Evolutionary conservation across 2,888 invertebrate genomes (phyloP), one percentile per base, ranked within the genome.

Genomic region (Caenorhabditis sulstoni): DNA sequence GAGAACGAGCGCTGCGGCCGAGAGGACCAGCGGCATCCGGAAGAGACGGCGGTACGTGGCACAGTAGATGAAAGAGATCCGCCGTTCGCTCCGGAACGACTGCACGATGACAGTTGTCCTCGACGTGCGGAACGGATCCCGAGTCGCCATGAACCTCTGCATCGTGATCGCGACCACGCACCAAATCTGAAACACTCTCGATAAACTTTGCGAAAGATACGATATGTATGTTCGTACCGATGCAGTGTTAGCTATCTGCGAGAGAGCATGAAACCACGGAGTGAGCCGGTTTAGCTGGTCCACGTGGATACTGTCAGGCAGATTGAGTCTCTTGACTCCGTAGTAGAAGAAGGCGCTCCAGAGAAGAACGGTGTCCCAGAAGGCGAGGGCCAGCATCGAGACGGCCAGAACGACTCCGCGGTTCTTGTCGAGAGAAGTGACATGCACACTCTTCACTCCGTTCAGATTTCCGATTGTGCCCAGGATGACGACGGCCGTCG

Each of bases 311-410:
- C 44, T 45, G 5, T 20, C 39, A 1, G 58, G 52, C 9, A 65
- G 16, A 14, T 64, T 44, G 14, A 66, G 39, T 22, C 79, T 65
- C 64, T 86, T 87, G 61, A 85, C 58, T 16, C 87, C 87, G 64
- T 87, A 88, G 64, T 88, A 88, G 79, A 88, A 79, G 65, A 88
- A 85, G 1, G 88, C 87, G 55, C 84, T 85, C 86, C 88, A 87
- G 7, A 88, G 78, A 0, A 88, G 81, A 14, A 87, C 67, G 1
- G 87, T 88, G 76, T 88, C 88, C 88, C 88, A 88, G 57, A 88
- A 77, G 11, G 88, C 88, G n/a, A 88, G 70, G 11, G 85, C 82
- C 41, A 88, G 52, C 67, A 88, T 82, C 0, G 88, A 87, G 9
- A 88, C 87, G 0, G 87, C 88, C 16, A 88, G 62, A 3, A 84